Evolutionary conservation across 2,113 vertebrate genomes (phyloP).

Genomic region (Indicator indicator): DNA sequence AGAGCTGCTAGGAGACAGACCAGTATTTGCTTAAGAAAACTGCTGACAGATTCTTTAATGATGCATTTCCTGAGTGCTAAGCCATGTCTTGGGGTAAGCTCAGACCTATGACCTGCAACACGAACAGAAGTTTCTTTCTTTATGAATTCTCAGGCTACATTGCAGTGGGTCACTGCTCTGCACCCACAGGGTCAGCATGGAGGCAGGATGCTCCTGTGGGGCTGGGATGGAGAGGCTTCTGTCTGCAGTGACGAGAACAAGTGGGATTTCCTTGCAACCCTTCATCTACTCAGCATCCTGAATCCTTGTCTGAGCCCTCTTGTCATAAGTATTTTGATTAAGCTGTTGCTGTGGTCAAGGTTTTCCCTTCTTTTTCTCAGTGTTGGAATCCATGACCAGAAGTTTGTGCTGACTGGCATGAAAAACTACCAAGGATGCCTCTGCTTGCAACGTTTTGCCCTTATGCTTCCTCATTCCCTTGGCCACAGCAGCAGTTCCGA

Average conservation of each 20-base stretch:
- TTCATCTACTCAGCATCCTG: not conserved
- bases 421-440: not conserved
- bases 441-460: not conserved
- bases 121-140: not conserved
- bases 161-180: not conserved
- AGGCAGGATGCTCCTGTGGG: not conserved
- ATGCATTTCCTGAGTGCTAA: not conserved
- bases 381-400: not conserved
- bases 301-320: not conserved
- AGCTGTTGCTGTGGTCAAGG: accelerated
- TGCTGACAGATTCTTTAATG: not conserved
- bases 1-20: not conserved
- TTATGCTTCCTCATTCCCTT: accelerated
- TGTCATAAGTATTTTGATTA: not conserved
- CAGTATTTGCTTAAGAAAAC: not conserved
- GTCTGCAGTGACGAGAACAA: not conserved
- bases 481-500: accelerated
- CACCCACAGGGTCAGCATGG: accelerated
- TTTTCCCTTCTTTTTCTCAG: not conserved
- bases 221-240: not conserved
- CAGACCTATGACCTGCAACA: not conserved
- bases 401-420: not conserved
- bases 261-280: not conserved
- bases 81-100: not conserved
- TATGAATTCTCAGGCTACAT: accelerated